Percentiles rank a stretch among this genome's conserved stretches.
These are phyloP conservation scores for Nautilus pompilius DNA, from an alignment of 1,140 invertebrate genomes.

Conservation along the genomic window DNA sequence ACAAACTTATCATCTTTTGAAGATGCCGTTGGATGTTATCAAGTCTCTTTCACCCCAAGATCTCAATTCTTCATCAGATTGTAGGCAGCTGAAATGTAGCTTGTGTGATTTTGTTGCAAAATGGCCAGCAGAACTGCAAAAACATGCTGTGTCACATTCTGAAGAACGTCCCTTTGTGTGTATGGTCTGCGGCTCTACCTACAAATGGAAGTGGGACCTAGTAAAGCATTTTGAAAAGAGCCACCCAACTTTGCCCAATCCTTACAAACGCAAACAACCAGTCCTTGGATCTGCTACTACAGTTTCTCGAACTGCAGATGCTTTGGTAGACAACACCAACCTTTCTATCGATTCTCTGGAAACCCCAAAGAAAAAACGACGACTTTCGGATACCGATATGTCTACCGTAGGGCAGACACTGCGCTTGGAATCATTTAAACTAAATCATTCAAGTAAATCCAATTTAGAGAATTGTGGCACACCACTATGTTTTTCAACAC, in stretches of 20 bases:
- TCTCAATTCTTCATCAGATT: conserved; percentile 13
- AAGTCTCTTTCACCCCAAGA: conserved; percentile 25
- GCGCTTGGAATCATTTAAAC: not conserved
- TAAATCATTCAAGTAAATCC: not conserved
- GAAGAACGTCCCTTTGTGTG: conserved; percentile 51
- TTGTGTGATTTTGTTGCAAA: conserved; percentile 53
- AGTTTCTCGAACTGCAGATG: conserved; percentile 22
- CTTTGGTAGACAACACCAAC: conserved; percentile 17
- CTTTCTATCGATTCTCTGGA: conserved; percentile 7
- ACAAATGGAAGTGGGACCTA: conserved; percentile 56
- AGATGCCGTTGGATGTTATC: conserved; percentile 45
- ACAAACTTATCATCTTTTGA: conserved; percentile 48
- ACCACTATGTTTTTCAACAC: not conserved
- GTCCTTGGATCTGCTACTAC: conserved; percentile 11
- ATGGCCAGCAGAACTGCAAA: conserved; percentile 54
- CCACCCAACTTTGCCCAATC: conserved; percentile 50
- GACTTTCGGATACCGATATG: conserved; percentile 33
- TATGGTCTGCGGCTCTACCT: conserved; percentile 53
- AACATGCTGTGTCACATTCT: conserved; percentile 52
- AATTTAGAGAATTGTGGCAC: not conserved
- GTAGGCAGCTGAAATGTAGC: conserved; percentile 46
- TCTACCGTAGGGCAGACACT: no score
- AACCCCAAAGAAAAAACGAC: conserved; percentile 23
- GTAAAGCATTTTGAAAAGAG: conserved; percentile 55
- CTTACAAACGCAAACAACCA: conserved; percentile 49